Percentiles rank a stretch among this genome's conserved stretches.
Conservation (phyloP, 2,113 vertebrate genomes). For the Xenopus tropicalis region DNA sequence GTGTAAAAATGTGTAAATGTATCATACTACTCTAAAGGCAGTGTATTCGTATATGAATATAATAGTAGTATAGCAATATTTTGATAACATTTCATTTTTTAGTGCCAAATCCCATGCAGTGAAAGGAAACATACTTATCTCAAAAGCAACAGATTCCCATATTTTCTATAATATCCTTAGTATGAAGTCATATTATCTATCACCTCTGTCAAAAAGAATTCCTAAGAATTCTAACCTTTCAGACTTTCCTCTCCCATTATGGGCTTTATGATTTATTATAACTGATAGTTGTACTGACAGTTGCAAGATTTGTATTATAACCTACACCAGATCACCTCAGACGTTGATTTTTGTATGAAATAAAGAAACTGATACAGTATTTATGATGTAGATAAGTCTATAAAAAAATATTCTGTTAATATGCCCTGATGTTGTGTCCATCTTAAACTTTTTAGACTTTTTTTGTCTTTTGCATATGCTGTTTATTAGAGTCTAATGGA, state of each 20-base stretch:
- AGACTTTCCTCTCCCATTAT: slow-evolving; percentile 54
- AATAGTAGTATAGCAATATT: slow-evolving; percentile 13
- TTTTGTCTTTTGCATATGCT: no score
- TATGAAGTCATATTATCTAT: slow-evolving; percentile 58
- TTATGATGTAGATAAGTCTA: no score
- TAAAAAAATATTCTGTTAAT: no score
- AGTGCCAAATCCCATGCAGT: slow-evolving; percentile 33
- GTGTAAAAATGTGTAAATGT: no score
- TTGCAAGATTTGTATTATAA: slow-evolving; percentile 55
- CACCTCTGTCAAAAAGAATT: slow-evolving; percentile 56
- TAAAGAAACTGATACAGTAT: no score
- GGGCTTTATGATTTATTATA: slow-evolving; percentile 59
- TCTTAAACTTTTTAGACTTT: no score
- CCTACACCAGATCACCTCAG: slow-evolving; percentile 47
- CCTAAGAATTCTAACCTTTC: slow-evolving; percentile 61
- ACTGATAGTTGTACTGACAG: slow-evolving; percentile 50
- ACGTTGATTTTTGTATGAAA: slow-evolving; percentile 31
- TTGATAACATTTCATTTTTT: slow-evolving; percentile 12
- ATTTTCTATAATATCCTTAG: slow-evolving; percentile 53
- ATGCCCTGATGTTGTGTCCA: no score
- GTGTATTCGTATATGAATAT: neutral
- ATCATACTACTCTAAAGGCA: neutral
- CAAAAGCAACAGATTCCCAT: slow-evolving; percentile 51
- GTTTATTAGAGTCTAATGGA: no score
- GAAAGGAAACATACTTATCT: slow-evolving; percentile 50